phyloP scores from a whole-genome alignment of 1,140 invertebrate species.

The Melitaea cinxia region DNA sequence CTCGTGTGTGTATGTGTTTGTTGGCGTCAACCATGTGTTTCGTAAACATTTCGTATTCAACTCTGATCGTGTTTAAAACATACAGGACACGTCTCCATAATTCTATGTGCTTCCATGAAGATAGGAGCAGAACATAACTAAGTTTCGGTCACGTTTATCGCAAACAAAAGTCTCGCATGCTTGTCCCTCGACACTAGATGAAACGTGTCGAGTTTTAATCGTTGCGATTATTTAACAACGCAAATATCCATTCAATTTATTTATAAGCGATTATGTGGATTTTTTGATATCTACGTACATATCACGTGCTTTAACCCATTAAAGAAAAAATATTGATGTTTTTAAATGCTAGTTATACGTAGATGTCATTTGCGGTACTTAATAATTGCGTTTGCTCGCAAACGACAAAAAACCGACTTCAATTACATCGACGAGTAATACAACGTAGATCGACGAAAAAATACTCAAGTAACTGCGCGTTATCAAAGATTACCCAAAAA shows the following conservation, averaged over 20 bases:
- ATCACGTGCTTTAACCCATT: neutral
- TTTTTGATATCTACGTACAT: conserved; percentile 12
- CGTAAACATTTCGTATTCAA: neutral
- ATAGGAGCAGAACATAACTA: conserved; percentile 22
- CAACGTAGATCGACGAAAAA: too few species aligned
- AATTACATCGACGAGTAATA: too few species aligned
- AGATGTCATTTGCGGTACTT: too few species aligned
- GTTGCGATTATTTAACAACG: conserved; percentile 25
- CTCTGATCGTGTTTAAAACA: neutral
- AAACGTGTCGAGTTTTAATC: conserved; percentile 46
- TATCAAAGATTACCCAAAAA: too few species aligned
- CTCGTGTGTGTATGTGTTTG: conserved; percentile 23
- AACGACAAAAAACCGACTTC: too few species aligned
- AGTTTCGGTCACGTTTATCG: conserved; percentile 34
- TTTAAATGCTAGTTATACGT: too few species aligned
- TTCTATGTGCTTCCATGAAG: conserved; percentile 8
- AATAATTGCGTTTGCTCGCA: too few species aligned
- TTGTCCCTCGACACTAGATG: conserved; percentile 41
- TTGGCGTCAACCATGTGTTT: conserved; percentile 20
- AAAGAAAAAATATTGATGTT: neutral
- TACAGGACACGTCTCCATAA: neutral
- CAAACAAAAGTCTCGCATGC: conserved; percentile 28
- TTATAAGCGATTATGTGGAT: conserved; percentile 7
- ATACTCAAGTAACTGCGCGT: too few species aligned
- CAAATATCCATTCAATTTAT: conserved; percentile 37